Evolutionary conservation across 2,888 invertebrate species (phyloP), one percentile per base, ranked within the genome.

Genomic region (Xestia c-nigrum): DNA sequence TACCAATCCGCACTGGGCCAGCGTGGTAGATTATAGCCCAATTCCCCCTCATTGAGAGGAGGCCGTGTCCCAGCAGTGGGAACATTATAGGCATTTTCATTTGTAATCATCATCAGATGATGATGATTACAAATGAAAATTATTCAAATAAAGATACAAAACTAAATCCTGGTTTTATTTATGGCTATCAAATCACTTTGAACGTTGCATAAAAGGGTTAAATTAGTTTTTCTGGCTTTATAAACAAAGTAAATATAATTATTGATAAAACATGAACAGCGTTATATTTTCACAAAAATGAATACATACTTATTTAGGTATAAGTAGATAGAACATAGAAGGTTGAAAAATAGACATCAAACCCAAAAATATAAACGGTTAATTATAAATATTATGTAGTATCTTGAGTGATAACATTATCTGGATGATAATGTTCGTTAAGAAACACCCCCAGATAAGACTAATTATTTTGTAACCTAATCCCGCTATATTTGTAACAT

Each of bases 391-490:
- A 47, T 24, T 14, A 50, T 9, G 47, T 43, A 4, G 1, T 57
- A 38, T 40, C 40, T 52, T 12, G 14, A 43, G n/a, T 46, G 14
- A 70, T 6, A 46, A 24, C 61, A 55, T 61, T 47, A 61, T 66
- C 52, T 38, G 16, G 55, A 31, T 10, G 65, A 31, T 66, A 76
- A 43, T 82, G 47, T 70, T 70, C 14, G 14, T 38, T 57, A 61
- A 52, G 50, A 67, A 61, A 82, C 79, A 43, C 61, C 50, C 24
- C 50, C 24, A 46, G 50, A 71, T 67, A 71, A 66, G 14, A 71
- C 59, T 72, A 63, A 79, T 73, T 69, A 84, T 73, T 19, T 21
- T 50, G 21, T 69, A 31, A 82, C 31, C 10, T 31, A 40, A 10
- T 24, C 55, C 47, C 16, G 31, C 52, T 83, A 52, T 68, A 76